Percentiles rank a stretch among this genome's conserved stretches.
These are phyloP conservation scores for Drosophila mercatorum DNA, from an alignment of 2,888 invertebrate species.

Conservation along the genomic window DNA sequence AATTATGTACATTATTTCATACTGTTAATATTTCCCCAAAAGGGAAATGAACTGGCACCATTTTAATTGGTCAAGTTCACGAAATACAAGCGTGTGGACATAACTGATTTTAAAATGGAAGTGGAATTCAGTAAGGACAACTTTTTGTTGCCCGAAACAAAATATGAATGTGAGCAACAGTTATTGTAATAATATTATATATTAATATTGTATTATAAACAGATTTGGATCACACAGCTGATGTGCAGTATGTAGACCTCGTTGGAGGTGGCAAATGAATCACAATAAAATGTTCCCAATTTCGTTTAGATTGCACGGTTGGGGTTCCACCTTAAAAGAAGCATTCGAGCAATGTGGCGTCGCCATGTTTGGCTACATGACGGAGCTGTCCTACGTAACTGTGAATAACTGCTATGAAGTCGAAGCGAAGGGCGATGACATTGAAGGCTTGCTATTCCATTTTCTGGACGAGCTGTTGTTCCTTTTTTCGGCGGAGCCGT, in stretches of 20 bases:
- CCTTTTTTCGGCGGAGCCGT: conserved; percentile 96
- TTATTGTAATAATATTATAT: conserved; percentile 41
- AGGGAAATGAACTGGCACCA: conserved; percentile 36
- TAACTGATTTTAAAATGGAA: conserved; percentile 76
- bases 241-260: conserved; percentile 94
- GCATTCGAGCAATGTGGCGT: conserved; percentile 97
- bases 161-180: conserved; percentile 91
- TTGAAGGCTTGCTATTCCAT: conserved; percentile 94
- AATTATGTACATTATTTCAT: background rate
- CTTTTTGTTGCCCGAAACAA: conserved; percentile 87
- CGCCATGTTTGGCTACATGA: conserved; percentile 99
- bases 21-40: conserved; percentile 28
- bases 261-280: background rate
- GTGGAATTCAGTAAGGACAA: conserved; percentile 87
- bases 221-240: conserved; percentile 99
- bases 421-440: conserved; percentile 94
- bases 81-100: conserved; percentile 30
- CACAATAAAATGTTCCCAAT: background rate
- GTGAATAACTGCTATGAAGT: conserved; percentile 91
- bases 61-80: conserved; percentile 8
- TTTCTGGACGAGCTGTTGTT: conserved; percentile 97
- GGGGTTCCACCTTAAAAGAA: conserved; percentile 94
- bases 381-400: conserved; percentile 93
- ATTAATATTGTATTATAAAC: conserved; percentile 46
- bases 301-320: conserved; percentile 91